Conservation (phyloP, 23 tunicate species). For the Trididemnum nubilum region DNA sequence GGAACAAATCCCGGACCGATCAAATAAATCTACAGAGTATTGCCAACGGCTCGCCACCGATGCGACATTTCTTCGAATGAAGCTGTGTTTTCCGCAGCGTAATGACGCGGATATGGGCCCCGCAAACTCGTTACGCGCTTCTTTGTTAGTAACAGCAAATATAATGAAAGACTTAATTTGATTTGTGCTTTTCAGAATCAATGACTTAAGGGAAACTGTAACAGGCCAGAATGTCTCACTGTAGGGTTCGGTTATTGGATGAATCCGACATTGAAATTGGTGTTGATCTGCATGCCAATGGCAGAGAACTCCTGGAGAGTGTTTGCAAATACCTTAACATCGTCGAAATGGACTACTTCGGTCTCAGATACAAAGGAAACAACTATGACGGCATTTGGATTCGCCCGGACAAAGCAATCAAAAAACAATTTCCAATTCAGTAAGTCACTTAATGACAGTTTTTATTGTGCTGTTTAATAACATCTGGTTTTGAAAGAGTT, state of each 20-base stretch:
- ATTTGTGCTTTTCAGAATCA: constrained; percentile 22
- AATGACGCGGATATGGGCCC: too few species aligned
- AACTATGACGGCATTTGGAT: constrained; percentile 45
- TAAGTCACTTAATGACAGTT: constrained; percentile 42
- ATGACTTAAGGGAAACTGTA: neutral
- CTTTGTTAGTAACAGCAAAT: too few species aligned
- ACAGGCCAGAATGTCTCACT: constrained; percentile 11
- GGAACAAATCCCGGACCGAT: too few species aligned
- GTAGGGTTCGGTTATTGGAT: constrained; percentile 38
- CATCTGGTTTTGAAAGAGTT: neutral
- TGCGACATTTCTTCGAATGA: too few species aligned
- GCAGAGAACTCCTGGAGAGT: constrained; percentile 20
- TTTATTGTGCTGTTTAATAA: neutral
- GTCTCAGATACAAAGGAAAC: constrained; percentile 32
- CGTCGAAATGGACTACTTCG: constrained; percentile 59
- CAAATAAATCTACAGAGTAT: too few species aligned
- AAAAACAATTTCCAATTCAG: constrained; percentile 51
- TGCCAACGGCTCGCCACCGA: too few species aligned
- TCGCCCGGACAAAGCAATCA: constrained; percentile 43
- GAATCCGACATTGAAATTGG: constrained; percentile 45
- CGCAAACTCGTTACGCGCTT: too few species aligned
- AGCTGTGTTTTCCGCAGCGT: too few species aligned
- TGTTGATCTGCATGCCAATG: constrained; percentile 12
- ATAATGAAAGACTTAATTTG: too few species aligned
- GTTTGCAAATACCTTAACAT: constrained; percentile 41